Evolutionary conservation across 2,888 invertebrate species (phyloP).

Genomic region (Ramazzottius varieornatus): DNA sequence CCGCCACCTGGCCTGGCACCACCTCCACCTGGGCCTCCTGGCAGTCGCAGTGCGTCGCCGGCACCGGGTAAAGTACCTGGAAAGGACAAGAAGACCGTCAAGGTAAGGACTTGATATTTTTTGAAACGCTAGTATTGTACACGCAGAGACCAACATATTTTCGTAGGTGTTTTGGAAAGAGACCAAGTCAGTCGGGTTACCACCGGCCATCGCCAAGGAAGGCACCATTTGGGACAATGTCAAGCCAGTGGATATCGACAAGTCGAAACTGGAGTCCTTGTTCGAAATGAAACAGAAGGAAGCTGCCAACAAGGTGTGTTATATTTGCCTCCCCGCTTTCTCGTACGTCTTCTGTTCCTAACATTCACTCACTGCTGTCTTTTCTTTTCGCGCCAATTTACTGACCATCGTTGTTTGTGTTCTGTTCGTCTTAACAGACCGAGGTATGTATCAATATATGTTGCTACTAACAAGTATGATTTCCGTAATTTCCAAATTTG

Average conservation of each 20-base stretch:
- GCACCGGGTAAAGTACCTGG: constrained; percentile 12
- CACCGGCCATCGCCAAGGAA: constrained; percentile 10
- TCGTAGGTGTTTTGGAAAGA: constrained; percentile 98
- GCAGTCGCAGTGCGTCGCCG: constrained; percentile 13
- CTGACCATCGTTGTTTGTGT: neutral
- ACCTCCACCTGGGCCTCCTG: constrained; percentile 15
- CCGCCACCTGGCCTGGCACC: constrained; percentile 22
- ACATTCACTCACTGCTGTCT: neutral
- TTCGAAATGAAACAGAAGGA: constrained; percentile 36
- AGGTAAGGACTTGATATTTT: too few species aligned
- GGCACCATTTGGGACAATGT: constrained; percentile 62
- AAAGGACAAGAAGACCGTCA: constrained; percentile 70
- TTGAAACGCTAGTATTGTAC: too few species aligned
- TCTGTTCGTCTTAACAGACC: neutral
- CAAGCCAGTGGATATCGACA: constrained; percentile 55
- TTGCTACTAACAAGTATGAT: too few species aligned
- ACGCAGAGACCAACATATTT: too few species aligned
- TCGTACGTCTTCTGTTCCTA: too few species aligned
- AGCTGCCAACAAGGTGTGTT: neutral
- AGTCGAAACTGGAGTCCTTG: constrained; percentile 70
- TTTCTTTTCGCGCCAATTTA: neutral
- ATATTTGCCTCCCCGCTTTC: too few species aligned
- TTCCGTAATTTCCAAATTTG: too few species aligned
- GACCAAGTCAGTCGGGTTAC: constrained; percentile 20
- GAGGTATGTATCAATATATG: neutral